A percentile compares a stretch with the other conserved stretches of the same genome.
Conservation (phyloP, 2,797 vertebrate genomes). For the Channa striata region DNA sequence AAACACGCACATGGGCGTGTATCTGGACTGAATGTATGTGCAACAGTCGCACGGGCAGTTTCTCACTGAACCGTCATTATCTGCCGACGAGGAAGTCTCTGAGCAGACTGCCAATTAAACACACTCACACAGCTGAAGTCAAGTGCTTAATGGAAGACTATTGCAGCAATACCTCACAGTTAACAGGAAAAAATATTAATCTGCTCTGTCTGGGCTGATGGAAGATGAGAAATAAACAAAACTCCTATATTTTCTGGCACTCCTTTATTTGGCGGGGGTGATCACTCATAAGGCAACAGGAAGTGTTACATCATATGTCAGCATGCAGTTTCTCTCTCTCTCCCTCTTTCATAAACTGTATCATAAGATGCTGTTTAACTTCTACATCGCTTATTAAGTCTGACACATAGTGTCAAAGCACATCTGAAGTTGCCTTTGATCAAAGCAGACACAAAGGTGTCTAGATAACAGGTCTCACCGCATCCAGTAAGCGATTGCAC, state of each 20-base stretch:
- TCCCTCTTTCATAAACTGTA: slow-evolving; percentile 2
- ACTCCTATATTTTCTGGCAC: neutral
- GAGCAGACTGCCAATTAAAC: slow-evolving; percentile 53
- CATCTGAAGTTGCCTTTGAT: slow-evolving; percentile 46
- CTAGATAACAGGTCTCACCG: slow-evolving; percentile 5
- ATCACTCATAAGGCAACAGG: neutral
- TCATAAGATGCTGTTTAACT: slow-evolving; percentile 20
- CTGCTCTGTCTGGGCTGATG: slow-evolving; percentile 5
- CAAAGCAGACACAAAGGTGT: slow-evolving; percentile 15
- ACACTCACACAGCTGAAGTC: slow-evolving; percentile 43
- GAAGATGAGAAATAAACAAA: neutral
- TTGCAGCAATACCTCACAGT: slow-evolving; percentile 4
- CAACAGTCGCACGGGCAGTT: slow-evolving; percentile 27
- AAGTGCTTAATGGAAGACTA: slow-evolving; percentile 33
- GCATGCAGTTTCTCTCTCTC: neutral
- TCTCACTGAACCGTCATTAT: slow-evolving; percentile 52
- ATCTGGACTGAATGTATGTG: slow-evolving; percentile 20
- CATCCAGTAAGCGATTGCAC: neutral
- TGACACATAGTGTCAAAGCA: slow-evolving; percentile 12
- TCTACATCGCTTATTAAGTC: slow-evolving; percentile 4
- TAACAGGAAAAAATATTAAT: slow-evolving; percentile 31
- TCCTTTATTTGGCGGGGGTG: neutral
- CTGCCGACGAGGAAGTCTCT: slow-evolving; percentile 47
- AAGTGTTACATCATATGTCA: slow-evolving; percentile 24
- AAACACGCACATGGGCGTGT: neutral